Base-by-base conservation (phyloP, 2,113 vertebrate species). In the Protobothrops mucrosquamatus region DNA sequence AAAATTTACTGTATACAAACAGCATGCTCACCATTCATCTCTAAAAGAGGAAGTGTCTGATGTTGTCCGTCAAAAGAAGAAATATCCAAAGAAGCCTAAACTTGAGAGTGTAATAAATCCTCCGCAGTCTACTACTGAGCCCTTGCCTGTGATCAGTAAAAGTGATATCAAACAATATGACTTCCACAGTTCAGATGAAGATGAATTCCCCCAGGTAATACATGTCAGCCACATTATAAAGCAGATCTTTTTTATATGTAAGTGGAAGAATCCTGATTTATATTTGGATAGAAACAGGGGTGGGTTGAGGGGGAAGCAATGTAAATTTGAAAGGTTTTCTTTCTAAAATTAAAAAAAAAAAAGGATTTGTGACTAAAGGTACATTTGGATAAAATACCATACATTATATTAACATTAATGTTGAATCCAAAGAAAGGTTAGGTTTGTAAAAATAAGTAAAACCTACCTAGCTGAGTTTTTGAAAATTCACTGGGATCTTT, bases 121-220 rank as follows among this genome's bases (percentile, higher is more conserved):
- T 93, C 98, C 98, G 55, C 98, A 98, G 85, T 94, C 98, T 74
- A 97, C 97, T 93, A 97, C 98, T 48, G 98, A 98, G 94, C 97
- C 98, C 48, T 93, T 98, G 93, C 98, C 98, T 87, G 96, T 97
- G 87, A 95, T 98, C 97, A 98, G 96, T 97, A 98, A 98, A 97
- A 98, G 98, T 22, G 98, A 99, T 89, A 98, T 99, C 94, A 99
- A 98, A 89, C 99, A 99, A 97, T 99, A 99, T 55, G 99, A 99
- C 98, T 99, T 99, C 97, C 99, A 99, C 98, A 99, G 99, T 95
- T 99, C 99, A 1, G 99, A 99, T 92, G 99, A 99, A 92, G 99
- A 99, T 34, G 98, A 99, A 91, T 98, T 98, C 95, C 98, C 97
- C 5, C 98, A 98, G 98, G 99, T 99, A 96, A 95, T 94, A n/a